Evolutionary conservation across 1,140 invertebrate genomes (phyloP).

Genomic region (Leucophenga varia): DNA sequence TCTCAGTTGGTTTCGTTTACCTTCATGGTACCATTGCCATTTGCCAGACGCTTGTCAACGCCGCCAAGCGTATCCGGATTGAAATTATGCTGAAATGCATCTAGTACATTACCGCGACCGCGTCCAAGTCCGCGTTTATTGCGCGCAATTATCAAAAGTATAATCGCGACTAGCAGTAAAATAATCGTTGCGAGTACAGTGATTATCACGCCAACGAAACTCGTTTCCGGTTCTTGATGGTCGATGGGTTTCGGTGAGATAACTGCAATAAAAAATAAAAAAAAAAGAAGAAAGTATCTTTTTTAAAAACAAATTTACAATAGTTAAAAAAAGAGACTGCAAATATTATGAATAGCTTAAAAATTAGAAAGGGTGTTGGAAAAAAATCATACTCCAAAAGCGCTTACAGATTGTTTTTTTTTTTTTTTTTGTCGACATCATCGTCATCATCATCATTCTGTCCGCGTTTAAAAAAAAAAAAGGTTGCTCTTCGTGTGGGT

Average conservation of each 20-base stretch:
- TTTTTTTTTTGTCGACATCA: no score
- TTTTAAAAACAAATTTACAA: no score
- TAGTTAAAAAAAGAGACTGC: background rate
- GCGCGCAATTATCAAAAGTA: slow-evolving; percentile 70
- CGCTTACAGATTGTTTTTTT: no score
- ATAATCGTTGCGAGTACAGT: slow-evolving; percentile 76
- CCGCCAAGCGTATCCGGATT: slow-evolving; percentile 54
- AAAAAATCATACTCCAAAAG: no score
- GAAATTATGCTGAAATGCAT: slow-evolving; percentile 55
- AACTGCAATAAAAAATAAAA: slow-evolving; percentile 25
- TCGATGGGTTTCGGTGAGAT: slow-evolving; percentile 55
- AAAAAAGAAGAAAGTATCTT: slow-evolving; percentile 5
- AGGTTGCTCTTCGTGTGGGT: no score
- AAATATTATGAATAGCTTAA: slow-evolving; percentile 5
- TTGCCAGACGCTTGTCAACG: slow-evolving; percentile 57
- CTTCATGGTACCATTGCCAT: slow-evolving; percentile 58
- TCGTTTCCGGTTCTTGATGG: slow-evolving; percentile 60
- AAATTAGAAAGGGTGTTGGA: no score
- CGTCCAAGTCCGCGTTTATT: slow-evolving; percentile 67
- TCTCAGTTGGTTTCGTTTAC: slow-evolving; percentile 49
- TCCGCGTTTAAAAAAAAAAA: no score
- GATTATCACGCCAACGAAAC: slow-evolving; percentile 73
- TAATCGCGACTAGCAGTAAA: slow-evolving; percentile 67
- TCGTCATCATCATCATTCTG: no score
- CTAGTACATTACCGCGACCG: slow-evolving; percentile 58